Base-by-base conservation (phyloP, 2,797 vertebrate species). In the Taeniopygia guttata region DNA sequence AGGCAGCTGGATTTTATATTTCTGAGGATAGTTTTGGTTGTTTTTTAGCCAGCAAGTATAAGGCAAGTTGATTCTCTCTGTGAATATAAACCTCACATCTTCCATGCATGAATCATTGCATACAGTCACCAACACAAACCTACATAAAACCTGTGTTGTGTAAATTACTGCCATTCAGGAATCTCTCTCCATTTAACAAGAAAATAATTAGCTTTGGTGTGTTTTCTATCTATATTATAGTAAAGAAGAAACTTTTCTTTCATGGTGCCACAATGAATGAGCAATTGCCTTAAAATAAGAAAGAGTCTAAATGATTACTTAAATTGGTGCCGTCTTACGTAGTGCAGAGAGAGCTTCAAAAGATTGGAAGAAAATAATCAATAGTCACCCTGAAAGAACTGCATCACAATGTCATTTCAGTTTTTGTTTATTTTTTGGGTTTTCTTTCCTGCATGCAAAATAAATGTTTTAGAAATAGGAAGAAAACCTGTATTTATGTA, bases 321-420 rank as follows among this genome's bases (percentile, higher is more conserved):
- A 64, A 72, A 72, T 49, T 59, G 6, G 0, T 32, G 7, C n/a
- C 4, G 21, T 74, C 3, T 43, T 64, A 74, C 0, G 0, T 22
- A 55, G 5, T 32, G 13, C 27, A 83, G 29, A 60, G 12, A 82
- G 2, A 52, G 1, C 4, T 60, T 89, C 30, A 56, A 38, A 90
- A 60, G 11, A 1, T 7, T 60, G 4, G 62, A 89, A 48, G 32
- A 84, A 81, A 84, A 79, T 20, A 60, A 34, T 16, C 9, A 36
- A 18, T 27, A 70, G 9, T 38, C 1, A 3, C 55, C 63, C 27
- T 58, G 55, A 77, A 73, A 75, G 12, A 21, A 49, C 10, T 48
- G 6, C 8, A 42, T 67, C 74, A 13, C 6, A 58, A 15, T 15
- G 20, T 32, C 4, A 46, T 19, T 72, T n/a, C 17, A 45, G 12